phyloP scores from a whole-genome alignment of 1,140 invertebrate species.

The Drosophila suzukii region DNA sequence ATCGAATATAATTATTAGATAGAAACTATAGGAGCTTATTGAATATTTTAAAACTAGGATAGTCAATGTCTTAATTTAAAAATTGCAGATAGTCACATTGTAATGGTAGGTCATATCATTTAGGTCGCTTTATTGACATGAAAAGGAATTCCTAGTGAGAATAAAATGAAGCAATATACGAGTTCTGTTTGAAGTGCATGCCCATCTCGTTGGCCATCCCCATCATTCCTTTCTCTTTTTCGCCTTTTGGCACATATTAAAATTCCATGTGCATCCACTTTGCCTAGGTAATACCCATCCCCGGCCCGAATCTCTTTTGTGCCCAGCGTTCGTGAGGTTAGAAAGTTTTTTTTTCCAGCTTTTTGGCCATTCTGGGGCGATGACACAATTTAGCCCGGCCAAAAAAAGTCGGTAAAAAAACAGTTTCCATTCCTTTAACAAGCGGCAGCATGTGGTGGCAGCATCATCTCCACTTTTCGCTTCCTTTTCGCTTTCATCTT shows the following conservation, averaged over 20 bases:
- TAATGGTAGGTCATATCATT: too few species aligned
- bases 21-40: too few species aligned
- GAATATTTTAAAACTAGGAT: too few species aligned
- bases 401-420: slow-evolving; percentile 5
- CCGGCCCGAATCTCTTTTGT: not conserved
- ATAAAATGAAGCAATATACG: not conserved
- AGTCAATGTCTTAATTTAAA: too few species aligned
- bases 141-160: not conserved
- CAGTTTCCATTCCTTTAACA: slow-evolving; percentile 34
- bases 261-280: slow-evolving; percentile 49
- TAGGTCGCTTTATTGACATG: too few species aligned
- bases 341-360: slow-evolving; percentile 29
- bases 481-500: slow-evolving; percentile 52
- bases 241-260: slow-evolving; percentile 49
- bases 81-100: too few species aligned
- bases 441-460: slow-evolving; percentile 35
- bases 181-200: not conserved
- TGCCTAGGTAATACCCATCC: slow-evolving; percentile 34
- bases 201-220: slow-evolving; percentile 6
- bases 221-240: slow-evolving; percentile 51
- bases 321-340: slow-evolving; percentile 43
- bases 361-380: slow-evolving; percentile 46
- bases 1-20: too few species aligned
- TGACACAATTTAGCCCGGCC: slow-evolving; percentile 48
- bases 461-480: slow-evolving; percentile 19